Evolutionary conservation across 2,113 vertebrate species (phyloP).

Genomic region (Brienomyrus brachyistius): DNA sequence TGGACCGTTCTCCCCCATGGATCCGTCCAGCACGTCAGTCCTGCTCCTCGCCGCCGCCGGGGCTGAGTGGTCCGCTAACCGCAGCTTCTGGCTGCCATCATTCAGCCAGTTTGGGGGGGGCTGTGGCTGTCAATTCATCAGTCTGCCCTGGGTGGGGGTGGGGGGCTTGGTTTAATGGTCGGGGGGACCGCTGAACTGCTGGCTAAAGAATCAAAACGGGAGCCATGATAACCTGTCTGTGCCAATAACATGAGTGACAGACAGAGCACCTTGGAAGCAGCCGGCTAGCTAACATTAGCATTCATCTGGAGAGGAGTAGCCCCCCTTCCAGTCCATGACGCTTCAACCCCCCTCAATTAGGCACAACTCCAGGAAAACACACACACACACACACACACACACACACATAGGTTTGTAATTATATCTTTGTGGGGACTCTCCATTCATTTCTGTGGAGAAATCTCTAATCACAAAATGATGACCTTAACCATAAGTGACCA

Average conservation of each 20-base stretch:
- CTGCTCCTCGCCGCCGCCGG: background rate
- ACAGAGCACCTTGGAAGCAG: background rate
- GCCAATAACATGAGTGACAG: conserved; percentile 32
- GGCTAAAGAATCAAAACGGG: too few species aligned
- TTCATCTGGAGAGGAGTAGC: background rate
- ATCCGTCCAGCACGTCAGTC: background rate
- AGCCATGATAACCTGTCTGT: conserved; percentile 6
- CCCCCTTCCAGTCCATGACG: conserved; percentile 6
- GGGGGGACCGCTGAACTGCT: background rate
- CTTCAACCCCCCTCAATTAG: conserved; percentile 32
- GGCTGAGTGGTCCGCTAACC: conserved; percentile 11
- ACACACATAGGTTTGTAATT: background rate
- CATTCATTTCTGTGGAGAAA: too few species aligned
- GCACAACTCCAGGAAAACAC: conserved; percentile 21
- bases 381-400: background rate
- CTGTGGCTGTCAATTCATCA: background rate
- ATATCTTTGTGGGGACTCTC: too few species aligned
- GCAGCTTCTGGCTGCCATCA: conserved; percentile 27
- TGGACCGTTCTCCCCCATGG: background rate
- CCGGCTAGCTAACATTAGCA: conserved; percentile 24
- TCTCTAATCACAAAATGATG: too few species aligned
- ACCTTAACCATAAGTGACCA: too few species aligned
- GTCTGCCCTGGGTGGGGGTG: background rate
- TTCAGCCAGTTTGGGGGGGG: conserved; percentile 2
- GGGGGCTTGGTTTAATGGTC: background rate